Conservation (phyloP, 2,888 invertebrate species). For the Drosophila mulleri region DNA sequence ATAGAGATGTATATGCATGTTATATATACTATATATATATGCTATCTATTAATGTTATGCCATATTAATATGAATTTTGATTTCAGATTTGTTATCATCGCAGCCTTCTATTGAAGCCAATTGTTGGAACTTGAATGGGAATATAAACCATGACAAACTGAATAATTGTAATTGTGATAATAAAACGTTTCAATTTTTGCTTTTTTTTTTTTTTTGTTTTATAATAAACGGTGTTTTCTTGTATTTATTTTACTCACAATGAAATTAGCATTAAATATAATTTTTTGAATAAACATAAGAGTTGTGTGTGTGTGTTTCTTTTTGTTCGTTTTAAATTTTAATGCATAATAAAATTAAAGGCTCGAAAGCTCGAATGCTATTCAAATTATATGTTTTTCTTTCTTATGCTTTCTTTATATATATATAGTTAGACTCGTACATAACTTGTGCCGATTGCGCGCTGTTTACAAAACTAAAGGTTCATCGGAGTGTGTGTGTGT, state of each 20-base stretch:
- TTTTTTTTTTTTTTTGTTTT: conserved; percentile 77
- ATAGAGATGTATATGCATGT: conserved; percentile 31
- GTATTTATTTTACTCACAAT: conserved; percentile 64
- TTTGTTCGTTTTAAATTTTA: conserved; percentile 23
- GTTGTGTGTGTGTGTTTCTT: conserved; percentile 42
- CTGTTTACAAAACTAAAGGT: conserved; percentile 73
- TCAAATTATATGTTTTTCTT: conserved; percentile 37
- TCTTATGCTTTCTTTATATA: background rate
- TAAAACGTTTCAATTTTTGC: conserved; percentile 58
- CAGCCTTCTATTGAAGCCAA: conserved; percentile 79
- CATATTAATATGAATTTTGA: conserved; percentile 77
- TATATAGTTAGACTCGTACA: conserved; percentile 48
- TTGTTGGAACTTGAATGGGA: conserved; percentile 61
- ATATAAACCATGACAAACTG: conserved; percentile 25
- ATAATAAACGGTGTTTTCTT: conserved; percentile 73
- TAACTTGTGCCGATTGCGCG: conserved; percentile 78
- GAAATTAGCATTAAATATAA: conserved; percentile 76
- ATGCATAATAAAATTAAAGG: conserved; percentile 71
- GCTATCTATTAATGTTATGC: conserved; percentile 58
- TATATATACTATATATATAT: conserved; percentile 39
- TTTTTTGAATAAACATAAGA: conserved; percentile 78
- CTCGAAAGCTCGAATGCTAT: conserved; percentile 78
- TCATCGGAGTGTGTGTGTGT: conserved; percentile 39
- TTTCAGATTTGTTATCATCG: conserved; percentile 75
- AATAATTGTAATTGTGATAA: conserved; percentile 51